Conservation (phyloP, 1,140 invertebrate species). For the Trichonephila clavipes region DNA sequence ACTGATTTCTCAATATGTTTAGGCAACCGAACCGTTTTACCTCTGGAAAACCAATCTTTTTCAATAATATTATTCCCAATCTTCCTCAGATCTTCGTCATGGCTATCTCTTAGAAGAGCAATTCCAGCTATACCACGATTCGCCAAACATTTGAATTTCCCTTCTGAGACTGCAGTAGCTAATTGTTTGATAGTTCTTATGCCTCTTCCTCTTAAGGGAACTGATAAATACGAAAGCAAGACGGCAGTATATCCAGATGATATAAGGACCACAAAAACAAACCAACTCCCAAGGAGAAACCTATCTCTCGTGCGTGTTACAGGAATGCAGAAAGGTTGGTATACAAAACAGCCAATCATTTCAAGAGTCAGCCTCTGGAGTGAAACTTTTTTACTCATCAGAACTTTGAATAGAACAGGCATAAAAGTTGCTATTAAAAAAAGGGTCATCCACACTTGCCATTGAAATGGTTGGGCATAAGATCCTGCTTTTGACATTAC, state of each 20-base stretch:
- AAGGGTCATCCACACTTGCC: not conserved
- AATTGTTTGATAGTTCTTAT: not conserved
- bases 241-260: not conserved
- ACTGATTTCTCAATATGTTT: not conserved
- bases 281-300: conserved; percentile 5
- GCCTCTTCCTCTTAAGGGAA: conserved; percentile 14
- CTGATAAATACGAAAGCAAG: conserved; percentile 28
- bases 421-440: not conserved
- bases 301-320: not conserved
- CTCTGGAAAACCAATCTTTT: conserved; percentile 4
- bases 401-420: not conserved
- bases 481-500: not conserved
- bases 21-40: not conserved
- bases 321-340: not conserved
- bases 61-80: conserved; percentile 40
- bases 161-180: not conserved
- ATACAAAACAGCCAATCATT: conserved; percentile 15
- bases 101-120: not conserved
- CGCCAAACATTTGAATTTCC: not conserved
- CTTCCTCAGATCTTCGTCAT: not conserved
- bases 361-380: not conserved
- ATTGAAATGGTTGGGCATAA: not conserved
- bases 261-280: not conserved
- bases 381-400: conserved; percentile 12
- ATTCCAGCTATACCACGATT: not conserved